Evolutionary conservation across 2,113 vertebrate species (phyloP).

Genomic region (Halcyon senegalensis): DNA sequence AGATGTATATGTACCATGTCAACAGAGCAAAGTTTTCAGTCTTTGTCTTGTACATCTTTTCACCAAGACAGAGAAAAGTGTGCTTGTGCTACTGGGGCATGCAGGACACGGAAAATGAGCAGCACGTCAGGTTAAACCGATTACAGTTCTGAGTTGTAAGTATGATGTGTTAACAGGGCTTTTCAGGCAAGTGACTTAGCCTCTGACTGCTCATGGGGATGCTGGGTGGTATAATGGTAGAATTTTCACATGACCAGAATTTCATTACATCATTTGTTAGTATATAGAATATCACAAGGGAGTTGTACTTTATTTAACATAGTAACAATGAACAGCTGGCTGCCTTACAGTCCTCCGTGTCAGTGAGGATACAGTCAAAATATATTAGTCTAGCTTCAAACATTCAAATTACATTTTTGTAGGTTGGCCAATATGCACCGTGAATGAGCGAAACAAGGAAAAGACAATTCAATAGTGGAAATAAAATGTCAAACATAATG

Average conservation of each 20-base stretch:
- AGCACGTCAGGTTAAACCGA: background rate
- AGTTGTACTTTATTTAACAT: slow-evolving; percentile 55
- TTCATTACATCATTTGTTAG: slow-evolving; percentile 59
- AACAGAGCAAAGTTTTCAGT: background rate
- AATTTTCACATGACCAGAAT: slow-evolving; percentile 47
- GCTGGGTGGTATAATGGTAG: background rate
- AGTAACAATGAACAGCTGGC: slow-evolving; percentile 61
- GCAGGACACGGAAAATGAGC: background rate
- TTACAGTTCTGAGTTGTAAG: background rate
- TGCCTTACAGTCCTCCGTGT: slow-evolving; percentile 34
- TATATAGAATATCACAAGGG: slow-evolving; percentile 42
- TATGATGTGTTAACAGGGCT: background rate
- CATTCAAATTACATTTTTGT: slow-evolving; percentile 32
- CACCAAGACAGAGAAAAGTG: background rate
- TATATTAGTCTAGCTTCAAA: slow-evolving; percentile 51
- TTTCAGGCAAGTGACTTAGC: background rate
- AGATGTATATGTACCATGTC: background rate
- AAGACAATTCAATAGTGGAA: slow-evolving; percentile 28
- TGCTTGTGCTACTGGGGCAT: background rate
- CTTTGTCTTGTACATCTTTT: background rate
- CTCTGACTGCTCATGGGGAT: background rate
- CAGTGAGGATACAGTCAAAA: slow-evolving; percentile 56
- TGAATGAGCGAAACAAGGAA: slow-evolving; percentile 38
- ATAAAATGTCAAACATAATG: slow-evolving; percentile 63
- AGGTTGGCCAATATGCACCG: background rate